Evolutionary conservation across 2,113 vertebrate genomes (phyloP), one percentile per base, ranked within the genome.

Genomic region (Scartelaos histophorus): DNA sequence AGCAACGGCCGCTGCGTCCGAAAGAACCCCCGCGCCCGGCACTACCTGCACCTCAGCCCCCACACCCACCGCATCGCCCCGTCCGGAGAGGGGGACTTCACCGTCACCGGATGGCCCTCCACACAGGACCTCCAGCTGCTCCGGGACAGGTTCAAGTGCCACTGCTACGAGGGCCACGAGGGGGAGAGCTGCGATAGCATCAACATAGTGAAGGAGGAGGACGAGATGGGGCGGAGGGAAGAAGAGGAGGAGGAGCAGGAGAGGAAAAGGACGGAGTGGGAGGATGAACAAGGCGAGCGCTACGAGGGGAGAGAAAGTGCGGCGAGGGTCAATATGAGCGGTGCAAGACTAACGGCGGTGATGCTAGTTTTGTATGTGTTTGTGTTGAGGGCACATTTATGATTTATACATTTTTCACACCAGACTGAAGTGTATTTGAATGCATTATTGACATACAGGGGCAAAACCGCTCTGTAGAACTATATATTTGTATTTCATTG

Each of bases 91-190:
- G 89, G 92, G 19, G 82, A 71, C 17, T 92, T 95, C 65, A n/a
- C 19, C 5, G 85, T 94, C 38, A 89, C 57, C 15, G 93, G 93
- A 43, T 72, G 86, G 87, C 86, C 83, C 47, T 92, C 92, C 3
- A 79, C 65, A 5, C 66, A 68, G 7, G 94, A 94, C 57, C 86
- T 92, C 22, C 81, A 87, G 72, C 73, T 81, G 73, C 90, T 92
- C 76, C 66, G 25, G 0, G 69, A 93, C 66, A 88, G 82, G 75
- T 95, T 96, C 69, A 82, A 73, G 54, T 96, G 94, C 71, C 94
- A 94, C 70, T 95, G 93, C 78, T 97, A 95, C 38, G 88, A 93
- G 80, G 92, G 91, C 5, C 94, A 93, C 17, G 56, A 84, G 66
- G 93, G 93, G 45, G 72, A 91, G 22, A 69, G 6, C 45, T 94